These are phyloP conservation scores for Reticulitermes lucifugus DNA, from an alignment of 2,888 invertebrate genomes.

Conservation along the genomic window DNA sequence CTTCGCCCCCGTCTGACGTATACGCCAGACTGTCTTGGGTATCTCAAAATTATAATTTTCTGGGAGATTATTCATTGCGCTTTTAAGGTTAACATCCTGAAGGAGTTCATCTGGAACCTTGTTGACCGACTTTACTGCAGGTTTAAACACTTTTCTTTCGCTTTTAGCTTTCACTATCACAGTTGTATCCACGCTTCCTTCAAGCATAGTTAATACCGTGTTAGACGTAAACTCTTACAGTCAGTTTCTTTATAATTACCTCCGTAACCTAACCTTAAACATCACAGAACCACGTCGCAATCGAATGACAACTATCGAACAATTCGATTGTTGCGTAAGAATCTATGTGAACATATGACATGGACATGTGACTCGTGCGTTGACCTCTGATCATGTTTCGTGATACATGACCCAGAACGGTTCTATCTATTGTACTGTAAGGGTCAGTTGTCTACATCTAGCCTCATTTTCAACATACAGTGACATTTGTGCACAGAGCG, in stretches of 20 bases:
- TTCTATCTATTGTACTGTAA: no score
- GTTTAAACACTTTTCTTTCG: slow-evolving; percentile 82
- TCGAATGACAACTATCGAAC: no score
- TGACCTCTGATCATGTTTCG: no score
- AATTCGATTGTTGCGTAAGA: no score
- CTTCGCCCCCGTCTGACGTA: slow-evolving; percentile 83
- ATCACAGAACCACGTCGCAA: neutral
- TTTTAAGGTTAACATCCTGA: slow-evolving; percentile 78
- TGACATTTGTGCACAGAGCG: no score
- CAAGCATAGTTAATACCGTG: neutral
- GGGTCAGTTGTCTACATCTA: no score
- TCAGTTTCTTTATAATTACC: no score
- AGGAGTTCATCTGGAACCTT: slow-evolving; percentile 85
- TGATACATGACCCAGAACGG: no score
- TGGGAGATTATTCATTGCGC: slow-evolving; percentile 82
- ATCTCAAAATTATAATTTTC: slow-evolving; percentile 98
- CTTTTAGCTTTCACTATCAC: slow-evolving; percentile 84
- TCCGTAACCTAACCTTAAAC: neutral
- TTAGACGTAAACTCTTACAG: neutral
- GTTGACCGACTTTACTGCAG: slow-evolving; percentile 75
- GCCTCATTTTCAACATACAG: no score
- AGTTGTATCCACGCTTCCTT: neutral
- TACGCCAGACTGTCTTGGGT: slow-evolving; percentile 97
- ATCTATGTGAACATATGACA: no score
- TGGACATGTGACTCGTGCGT: no score